Evolutionary conservation across 64 coral and sea anemone genomes (phyloP).

Genomic region (Cladopsammia gracilis): DNA sequence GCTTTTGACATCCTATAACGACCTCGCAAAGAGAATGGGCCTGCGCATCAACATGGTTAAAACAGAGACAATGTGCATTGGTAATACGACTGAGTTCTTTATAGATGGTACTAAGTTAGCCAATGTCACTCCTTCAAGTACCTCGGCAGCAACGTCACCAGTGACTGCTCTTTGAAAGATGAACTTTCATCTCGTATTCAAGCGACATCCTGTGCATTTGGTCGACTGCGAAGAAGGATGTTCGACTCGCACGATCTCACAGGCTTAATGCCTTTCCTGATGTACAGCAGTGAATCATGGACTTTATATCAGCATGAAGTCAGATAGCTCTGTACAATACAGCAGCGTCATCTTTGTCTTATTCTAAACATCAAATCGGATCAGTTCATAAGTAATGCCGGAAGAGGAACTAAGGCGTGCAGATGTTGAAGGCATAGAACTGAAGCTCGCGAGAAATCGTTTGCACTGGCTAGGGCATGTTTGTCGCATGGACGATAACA

Average conservation of each 20-base stretch:
- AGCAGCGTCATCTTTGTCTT: too few relatives aligned
- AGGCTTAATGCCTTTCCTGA: slow-evolving; percentile 25
- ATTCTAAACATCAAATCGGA: too few relatives aligned
- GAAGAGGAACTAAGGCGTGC: too few relatives aligned
- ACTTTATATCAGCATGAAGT: slow-evolving; percentile 43
- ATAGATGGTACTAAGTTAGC: slow-evolving; percentile 50
- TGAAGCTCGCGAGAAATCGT: too few relatives aligned
- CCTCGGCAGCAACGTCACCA: slow-evolving; percentile 11
- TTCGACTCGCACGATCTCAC: slow-evolving; percentile 41
- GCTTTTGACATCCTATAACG: slow-evolving; percentile 19
- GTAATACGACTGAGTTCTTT: slow-evolving; percentile 9
- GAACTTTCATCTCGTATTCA: slow-evolving; percentile 52
- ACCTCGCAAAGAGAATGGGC: slow-evolving; percentile 4
- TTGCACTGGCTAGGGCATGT: too few relatives aligned
- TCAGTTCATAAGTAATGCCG: too few relatives aligned
- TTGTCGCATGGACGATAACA: too few relatives aligned
- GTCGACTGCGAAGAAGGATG: slow-evolving; percentile 8
- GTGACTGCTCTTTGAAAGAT: slow-evolving; percentile 31
- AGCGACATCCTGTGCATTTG: slow-evolving; percentile 34
- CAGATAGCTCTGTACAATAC: too few relatives aligned
- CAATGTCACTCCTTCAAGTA: slow-evolving; percentile 49
- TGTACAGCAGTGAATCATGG: slow-evolving; percentile 41
- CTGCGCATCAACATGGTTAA: slow-evolving; percentile 30
- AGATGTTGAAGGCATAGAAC: too few relatives aligned
- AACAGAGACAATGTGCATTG: slow-evolving; percentile 59